These are phyloP conservation scores for Myotis lucifugus DNA, from an alignment of 2,113 vertebrate species.

Conservation along the genomic window DNA sequence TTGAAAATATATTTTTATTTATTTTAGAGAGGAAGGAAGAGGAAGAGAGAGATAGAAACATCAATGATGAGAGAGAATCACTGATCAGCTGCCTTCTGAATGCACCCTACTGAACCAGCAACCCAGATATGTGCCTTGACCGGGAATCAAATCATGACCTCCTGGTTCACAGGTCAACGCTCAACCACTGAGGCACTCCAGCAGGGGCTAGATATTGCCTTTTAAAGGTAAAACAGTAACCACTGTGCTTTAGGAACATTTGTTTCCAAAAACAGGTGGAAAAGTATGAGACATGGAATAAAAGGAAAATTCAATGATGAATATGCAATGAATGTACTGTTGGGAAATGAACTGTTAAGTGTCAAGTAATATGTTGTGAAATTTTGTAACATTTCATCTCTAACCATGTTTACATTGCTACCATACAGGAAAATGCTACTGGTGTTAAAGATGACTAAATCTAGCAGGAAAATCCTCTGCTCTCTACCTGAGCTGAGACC, in stretches of 20 bases:
- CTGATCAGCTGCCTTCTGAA: too few species aligned
- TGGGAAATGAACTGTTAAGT: constrained; percentile 15
- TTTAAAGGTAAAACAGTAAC: neutral
- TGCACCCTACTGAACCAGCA: too few species aligned
- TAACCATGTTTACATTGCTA: neutral
- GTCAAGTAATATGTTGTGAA: neutral
- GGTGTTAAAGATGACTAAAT: neutral
- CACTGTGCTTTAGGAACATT: neutral
- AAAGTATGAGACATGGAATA: neutral
- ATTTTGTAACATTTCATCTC: neutral
- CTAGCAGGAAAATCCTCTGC: neutral
- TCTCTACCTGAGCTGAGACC: neutral
- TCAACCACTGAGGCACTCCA: too few species aligned
- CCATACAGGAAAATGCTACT: neutral
- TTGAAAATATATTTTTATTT: too few species aligned
- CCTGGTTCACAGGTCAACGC: too few species aligned
- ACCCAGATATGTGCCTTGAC: too few species aligned
- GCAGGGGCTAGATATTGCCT: neutral
- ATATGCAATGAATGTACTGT: neutral
- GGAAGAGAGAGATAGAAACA: too few species aligned
- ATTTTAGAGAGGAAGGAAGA: too few species aligned
- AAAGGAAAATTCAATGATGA: neutral
- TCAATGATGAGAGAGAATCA: too few species aligned
- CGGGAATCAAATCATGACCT: too few species aligned
- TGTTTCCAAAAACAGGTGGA: neutral